Conservation (phyloP, 2,113 vertebrate species). For the Oreotrochilus melanogaster region DNA sequence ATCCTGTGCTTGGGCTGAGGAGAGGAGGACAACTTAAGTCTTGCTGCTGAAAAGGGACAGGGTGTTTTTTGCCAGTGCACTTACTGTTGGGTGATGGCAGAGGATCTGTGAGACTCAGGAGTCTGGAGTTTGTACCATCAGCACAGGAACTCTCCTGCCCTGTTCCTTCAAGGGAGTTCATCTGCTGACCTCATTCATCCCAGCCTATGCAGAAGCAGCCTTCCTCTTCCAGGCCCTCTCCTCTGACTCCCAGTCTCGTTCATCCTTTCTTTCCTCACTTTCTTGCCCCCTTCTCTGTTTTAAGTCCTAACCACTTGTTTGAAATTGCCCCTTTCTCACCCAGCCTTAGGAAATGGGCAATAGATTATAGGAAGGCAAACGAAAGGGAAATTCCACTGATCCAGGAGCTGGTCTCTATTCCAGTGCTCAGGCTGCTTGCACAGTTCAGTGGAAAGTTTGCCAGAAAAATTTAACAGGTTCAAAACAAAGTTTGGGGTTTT, state of each 20-base stretch:
- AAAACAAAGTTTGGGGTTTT: constrained; percentile 5
- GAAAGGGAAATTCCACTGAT: neutral
- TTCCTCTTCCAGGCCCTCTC: neutral
- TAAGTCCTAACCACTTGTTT: neutral
- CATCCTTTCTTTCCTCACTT: neutral
- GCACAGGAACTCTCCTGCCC: neutral
- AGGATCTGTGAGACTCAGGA: neutral
- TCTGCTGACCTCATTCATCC: fast-evolving
- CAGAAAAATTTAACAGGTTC: constrained; percentile 33
- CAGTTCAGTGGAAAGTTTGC: neutral
- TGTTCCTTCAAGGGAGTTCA: neutral
- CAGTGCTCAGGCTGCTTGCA: neutral
- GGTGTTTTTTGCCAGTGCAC: neutral
- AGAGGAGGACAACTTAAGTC: neutral
- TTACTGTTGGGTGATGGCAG: neutral
- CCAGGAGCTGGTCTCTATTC: neutral
- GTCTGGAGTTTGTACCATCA: neutral
- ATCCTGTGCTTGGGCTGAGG: neutral
- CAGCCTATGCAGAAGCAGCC: neutral
- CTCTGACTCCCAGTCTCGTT: neutral
- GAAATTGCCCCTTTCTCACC: neutral
- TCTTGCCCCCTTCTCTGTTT: neutral
- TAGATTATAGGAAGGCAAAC: neutral
- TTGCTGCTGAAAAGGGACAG: neutral
- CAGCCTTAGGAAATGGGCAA: neutral